phyloP scores from a whole-genome alignment of 2,888 invertebrate species.

The Sphecodes monilicornis region DNA sequence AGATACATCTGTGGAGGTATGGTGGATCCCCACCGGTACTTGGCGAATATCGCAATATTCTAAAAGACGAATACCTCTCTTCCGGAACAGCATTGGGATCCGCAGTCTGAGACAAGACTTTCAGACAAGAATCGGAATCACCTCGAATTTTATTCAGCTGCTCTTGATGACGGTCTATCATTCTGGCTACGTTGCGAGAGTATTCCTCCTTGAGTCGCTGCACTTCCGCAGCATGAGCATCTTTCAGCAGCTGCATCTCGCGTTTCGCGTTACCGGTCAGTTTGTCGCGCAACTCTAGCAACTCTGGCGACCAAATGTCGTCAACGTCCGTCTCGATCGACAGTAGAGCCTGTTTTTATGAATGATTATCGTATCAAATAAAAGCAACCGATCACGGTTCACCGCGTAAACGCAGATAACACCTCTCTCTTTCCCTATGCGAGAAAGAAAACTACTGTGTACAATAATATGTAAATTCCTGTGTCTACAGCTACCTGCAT shows the following conservation, averaged over 20 bases:
- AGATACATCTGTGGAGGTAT: neutral
- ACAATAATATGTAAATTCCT: constrained; percentile 17
- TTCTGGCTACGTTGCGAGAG: constrained; percentile 66
- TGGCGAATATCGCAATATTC: neutral
- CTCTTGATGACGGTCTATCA: constrained; percentile 74
- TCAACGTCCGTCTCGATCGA: constrained; percentile 89
- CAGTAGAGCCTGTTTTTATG: constrained; percentile 87
- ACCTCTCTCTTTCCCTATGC: neutral
- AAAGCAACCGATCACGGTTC: constrained; percentile 5
- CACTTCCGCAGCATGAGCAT: constrained; percentile 88
- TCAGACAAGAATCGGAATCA: neutral
- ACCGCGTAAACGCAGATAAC: neutral
- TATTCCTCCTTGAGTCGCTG: constrained; percentile 76
- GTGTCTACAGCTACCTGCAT: constrained; percentile 88
- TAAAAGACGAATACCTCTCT: constrained; percentile 85
- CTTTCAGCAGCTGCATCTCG: constrained; percentile 86
- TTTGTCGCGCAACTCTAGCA: constrained; percentile 90
- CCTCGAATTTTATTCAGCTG: constrained; percentile 71
- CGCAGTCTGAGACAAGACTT: neutral
- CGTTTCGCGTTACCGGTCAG: constrained; percentile 89
- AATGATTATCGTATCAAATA: neutral
- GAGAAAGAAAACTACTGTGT: neutral
- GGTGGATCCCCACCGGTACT: neutral
- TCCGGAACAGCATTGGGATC: constrained; percentile 83
- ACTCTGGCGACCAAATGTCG: constrained; percentile 91